These are phyloP conservation scores for Anolis carolinensis DNA, from an alignment of 2,113 vertebrate genomes.

Conservation along the genomic window DNA sequence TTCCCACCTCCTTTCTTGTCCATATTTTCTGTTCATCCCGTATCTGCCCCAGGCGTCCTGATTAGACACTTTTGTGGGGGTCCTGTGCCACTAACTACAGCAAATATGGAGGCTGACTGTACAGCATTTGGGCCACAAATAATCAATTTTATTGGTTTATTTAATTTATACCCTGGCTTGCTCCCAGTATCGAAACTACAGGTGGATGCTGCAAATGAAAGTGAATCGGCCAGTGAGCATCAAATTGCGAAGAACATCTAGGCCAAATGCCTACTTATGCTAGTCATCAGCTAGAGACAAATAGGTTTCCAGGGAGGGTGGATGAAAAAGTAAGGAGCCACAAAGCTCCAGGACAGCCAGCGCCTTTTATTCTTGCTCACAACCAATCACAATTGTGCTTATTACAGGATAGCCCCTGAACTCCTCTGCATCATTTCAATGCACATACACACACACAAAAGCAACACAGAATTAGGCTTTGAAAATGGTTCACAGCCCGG, in stretches of 20 bases:
- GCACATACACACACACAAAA: background rate
- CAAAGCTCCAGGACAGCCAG: background rate
- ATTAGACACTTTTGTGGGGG: no score
- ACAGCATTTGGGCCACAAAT: background rate
- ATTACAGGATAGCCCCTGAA: background rate
- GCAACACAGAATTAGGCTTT: background rate
- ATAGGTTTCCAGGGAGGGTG: background rate
- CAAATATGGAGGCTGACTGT: background rate
- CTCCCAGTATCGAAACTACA: no score
- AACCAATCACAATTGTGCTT: slow-evolving; percentile 14
- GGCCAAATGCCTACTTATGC: slow-evolving; percentile 13
- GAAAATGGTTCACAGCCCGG: background rate
- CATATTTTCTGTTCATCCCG: background rate
- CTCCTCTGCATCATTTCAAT: slow-evolving; percentile 7
- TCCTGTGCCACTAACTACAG: background rate
- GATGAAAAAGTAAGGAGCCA: background rate
- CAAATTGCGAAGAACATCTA: slow-evolving; percentile 19
- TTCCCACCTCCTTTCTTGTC: background rate
- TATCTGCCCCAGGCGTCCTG: background rate
- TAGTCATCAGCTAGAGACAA: background rate
- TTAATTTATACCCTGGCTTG: no score
- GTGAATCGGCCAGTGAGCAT: slow-evolving; percentile 34
- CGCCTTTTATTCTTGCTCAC: slow-evolving; percentile 16
- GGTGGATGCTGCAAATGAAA: background rate
- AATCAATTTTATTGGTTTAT: background rate